Conservation (phyloP, 2,888 invertebrate genomes). For the Anarsia innoxiella region DNA sequence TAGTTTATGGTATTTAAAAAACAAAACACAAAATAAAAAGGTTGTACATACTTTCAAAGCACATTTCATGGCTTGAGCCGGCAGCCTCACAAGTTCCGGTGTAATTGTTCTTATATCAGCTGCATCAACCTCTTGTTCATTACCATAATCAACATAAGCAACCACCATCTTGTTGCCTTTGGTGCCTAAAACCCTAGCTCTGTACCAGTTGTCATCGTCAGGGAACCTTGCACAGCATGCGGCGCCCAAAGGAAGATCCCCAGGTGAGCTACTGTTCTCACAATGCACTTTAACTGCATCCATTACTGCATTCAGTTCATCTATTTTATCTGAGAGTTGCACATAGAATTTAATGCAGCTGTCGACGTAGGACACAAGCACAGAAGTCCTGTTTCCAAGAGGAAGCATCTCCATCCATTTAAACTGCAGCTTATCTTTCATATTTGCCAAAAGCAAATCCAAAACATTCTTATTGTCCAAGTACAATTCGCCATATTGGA, state of each 20-base stretch:
- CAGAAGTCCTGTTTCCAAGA: conserved; percentile 54
- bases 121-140: conserved; percentile 84
- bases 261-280: conserved; percentile 57
- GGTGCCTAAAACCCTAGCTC: conserved; percentile 84
- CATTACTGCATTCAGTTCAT: conserved; percentile 80
- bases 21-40: neutral
- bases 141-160: conserved; percentile 96
- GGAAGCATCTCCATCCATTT: conserved; percentile 52
- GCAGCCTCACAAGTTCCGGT: conserved; percentile 77
- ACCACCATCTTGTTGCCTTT: conserved; percentile 78
- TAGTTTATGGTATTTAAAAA: conserved; percentile 1
- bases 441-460: conserved; percentile 66
- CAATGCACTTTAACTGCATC: conserved; percentile 78
- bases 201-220: conserved; percentile 90
- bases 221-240: conserved; percentile 88
- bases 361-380: conserved; percentile 79
- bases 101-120: conserved; percentile 78
- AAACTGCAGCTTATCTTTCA: conserved; percentile 59
- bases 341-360: conserved; percentile 84
- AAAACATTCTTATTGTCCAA: conserved; percentile 75
- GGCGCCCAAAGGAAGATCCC: conserved; percentile 72
- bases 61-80: conserved; percentile 86
- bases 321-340: conserved; percentile 78
- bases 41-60: conserved; percentile 74
- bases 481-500: conserved; percentile 84